A percentile compares a stretch with the other conserved stretches of the same genome.
Evolutionary conservation across 2,888 invertebrate species (phyloP).

Genomic region (Drosophila testacea): DNA sequence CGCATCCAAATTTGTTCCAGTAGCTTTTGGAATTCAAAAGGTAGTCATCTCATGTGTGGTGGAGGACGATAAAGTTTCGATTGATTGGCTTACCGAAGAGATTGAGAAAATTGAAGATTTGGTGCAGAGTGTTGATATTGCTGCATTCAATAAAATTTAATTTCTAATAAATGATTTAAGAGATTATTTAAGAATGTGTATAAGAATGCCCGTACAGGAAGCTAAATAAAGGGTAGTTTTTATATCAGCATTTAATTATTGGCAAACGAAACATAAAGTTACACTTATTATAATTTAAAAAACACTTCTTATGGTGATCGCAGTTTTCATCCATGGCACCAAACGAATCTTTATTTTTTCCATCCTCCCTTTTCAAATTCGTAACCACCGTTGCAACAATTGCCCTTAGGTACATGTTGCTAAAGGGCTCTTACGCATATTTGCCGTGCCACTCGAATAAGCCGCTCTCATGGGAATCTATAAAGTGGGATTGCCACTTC

Average conservation of each 20-base stretch:
- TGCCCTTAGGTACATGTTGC: too few species aligned
- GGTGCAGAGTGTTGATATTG: conserved; percentile 97
- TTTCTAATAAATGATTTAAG: conserved; percentile 9
- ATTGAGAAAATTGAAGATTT: conserved; percentile 93
- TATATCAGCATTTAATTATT: background rate
- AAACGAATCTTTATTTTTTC: too few species aligned
- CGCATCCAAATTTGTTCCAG: conserved; percentile 94
- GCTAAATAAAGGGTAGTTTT: conserved; percentile 12
- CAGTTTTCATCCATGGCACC: too few species aligned
- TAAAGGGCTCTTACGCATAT: too few species aligned
- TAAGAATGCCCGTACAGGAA: conserved; percentile 4
- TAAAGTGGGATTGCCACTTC: too few species aligned
- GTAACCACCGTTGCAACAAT: too few species aligned
- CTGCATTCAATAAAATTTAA: conserved; percentile 97
- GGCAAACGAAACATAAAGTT: background rate
- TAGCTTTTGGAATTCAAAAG: conserved; percentile 97
- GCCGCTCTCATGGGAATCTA: too few species aligned
- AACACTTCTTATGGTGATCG: too few species aligned
- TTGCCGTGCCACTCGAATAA: too few species aligned
- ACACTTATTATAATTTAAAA: too few species aligned
- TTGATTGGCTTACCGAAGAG: conserved; percentile 94
- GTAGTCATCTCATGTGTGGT: conserved; percentile 96
- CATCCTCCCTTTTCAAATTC: too few species aligned
- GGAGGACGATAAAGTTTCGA: conserved; percentile 97
- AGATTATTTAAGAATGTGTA: conserved; percentile 9